Evolutionary conservation across 2,113 vertebrate species (phyloP), one percentile per base, ranked within the genome.

Genomic region (Spilogale gracilis): DNA sequence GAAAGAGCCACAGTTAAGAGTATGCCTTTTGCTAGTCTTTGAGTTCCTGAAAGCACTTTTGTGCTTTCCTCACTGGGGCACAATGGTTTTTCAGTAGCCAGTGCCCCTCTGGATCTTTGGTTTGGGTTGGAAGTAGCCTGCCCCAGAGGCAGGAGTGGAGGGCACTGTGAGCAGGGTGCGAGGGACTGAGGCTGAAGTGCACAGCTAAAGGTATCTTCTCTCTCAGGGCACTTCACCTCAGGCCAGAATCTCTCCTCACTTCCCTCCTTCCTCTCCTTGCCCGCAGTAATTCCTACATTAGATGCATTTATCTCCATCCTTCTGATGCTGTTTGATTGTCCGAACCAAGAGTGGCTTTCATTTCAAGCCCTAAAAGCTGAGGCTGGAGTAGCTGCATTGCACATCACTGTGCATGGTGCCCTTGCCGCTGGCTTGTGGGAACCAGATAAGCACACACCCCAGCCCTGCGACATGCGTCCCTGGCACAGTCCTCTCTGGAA

Each of bases 71-170:
- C 89, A 94, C 45, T 92, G 87, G 87, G 61, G 32, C 92, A 88
- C 43, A 12, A 17, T 23, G 71, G 21, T 61, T 95, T 88, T 61
- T 71, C 93, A 74, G 88, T 71, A 76, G n/a, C 79, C 56, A 25
- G 18, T 74, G 32, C 18, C 58, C 50, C 48, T 92, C 65, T 82
- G 85, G 91, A 76, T 82, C 73, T 78, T 96, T 85, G 13, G 83
- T 60, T 94, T 78, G 18, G 80, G 85, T 71, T 12, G 45, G 30
- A 96, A 87, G 93, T 79, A 96, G 43, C 87, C 87, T 96, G 86
- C 50, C 80, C 25, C 0, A n/a, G 63, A 94, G 63, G 14, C 38
- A 52, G 71, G 38, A 16, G 27, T 23, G n/a, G 82, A 48, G 61
- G 43, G 67, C 27, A 6, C 60, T 52, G 14, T 14, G 13, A 82